Percentiles rank a stretch among this genome's conserved stretches.
Evolutionary conservation across 2,113 vertebrate genomes (phyloP).

Genomic region (Hippocampus barbouri): DNA sequence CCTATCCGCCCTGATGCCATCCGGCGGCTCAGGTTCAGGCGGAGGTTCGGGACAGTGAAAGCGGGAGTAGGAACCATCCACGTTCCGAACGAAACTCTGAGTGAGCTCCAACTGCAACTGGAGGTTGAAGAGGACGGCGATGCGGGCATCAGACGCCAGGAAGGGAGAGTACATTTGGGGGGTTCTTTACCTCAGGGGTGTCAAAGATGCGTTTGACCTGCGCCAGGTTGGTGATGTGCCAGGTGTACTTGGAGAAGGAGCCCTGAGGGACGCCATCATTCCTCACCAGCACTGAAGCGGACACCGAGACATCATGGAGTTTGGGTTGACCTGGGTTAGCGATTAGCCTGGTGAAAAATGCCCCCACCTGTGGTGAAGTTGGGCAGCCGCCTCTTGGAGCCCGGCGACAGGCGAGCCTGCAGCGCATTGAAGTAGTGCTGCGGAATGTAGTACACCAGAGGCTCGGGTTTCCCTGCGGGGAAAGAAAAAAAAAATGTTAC

Average conservation of each 20-base stretch:
- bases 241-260: conserved; percentile 86
- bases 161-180: background rate
- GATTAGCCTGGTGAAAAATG: background rate
- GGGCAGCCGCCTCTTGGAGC: conserved; percentile 85
- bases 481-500: background rate
- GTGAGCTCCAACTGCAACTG: conserved; percentile 87
- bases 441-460: conserved; percentile 87
- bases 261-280: conserved; percentile 81
- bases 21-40: conserved; percentile 68
- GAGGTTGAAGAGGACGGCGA: background rate
- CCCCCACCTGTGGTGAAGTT: conserved; percentile 83
- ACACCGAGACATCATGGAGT: conserved; percentile 2
- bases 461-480: conserved; percentile 80
- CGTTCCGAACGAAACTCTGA: conserved; percentile 86
- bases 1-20: conserved; percentile 71
- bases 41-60: conserved; percentile 78
- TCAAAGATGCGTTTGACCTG: conserved; percentile 92
- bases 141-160: background rate
- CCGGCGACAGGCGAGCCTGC: conserved; percentile 85
- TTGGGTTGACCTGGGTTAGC: background rate
- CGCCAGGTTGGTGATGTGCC: conserved; percentile 85
- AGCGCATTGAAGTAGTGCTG: conserved; percentile 88
- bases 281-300: conserved; percentile 76
- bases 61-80: conserved; percentile 80
- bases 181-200: conserved; percentile 77